Base-by-base conservation (phyloP, 2,888 invertebrate genomes). In the Uloborus plumipes region DNA sequence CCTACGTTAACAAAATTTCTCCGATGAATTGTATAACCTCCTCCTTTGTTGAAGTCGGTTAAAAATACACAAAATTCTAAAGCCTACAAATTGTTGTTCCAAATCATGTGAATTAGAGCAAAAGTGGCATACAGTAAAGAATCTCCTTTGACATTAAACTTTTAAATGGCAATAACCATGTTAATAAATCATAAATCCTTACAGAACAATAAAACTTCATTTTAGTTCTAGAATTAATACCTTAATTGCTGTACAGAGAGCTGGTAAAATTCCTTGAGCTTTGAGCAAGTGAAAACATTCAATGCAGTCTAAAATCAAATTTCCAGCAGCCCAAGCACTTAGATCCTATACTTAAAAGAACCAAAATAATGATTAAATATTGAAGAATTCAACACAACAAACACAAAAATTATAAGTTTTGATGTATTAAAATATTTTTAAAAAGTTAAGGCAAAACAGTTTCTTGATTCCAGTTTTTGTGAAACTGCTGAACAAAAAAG, bases 261-360 rank as follows among this genome's bases (percentile, higher is more conserved):
- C 70, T 39, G 78, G 61, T 11, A 84, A 22, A 15, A 78, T 15
- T 18, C 84, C 77, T 65, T 78, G 84, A 39, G 47, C n/a, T 74
- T 84, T 84, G 7, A 84, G 47, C 2, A 78, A 13, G 3, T 55
- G 50, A 39, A 69, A 78, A 59, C 84, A 84, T 39, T 69, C 47
- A 15, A 49, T 20, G n/a, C 84, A 84, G 53, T 78, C 78, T 51
- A 70, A 51, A 18, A 70, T 64, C 20, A 84, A 53, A 50, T 84
- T 84, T 65, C 74, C 78, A 70, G 39, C 26, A 67, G 82, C 76
- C 82, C 82, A 82, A 20, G 72, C 65, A 67, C 82, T 22, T 53
- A 77, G 82, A 49, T 47, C 72, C 81, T 82, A 31, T 15, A 51
- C 49, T 75, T 69, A 9, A 47, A 66, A 50, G 22, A n/a, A 14